Evolutionary conservation across 2,797 vertebrate species (phyloP).

Genomic region (Thaleichthys pacificus): DNA sequence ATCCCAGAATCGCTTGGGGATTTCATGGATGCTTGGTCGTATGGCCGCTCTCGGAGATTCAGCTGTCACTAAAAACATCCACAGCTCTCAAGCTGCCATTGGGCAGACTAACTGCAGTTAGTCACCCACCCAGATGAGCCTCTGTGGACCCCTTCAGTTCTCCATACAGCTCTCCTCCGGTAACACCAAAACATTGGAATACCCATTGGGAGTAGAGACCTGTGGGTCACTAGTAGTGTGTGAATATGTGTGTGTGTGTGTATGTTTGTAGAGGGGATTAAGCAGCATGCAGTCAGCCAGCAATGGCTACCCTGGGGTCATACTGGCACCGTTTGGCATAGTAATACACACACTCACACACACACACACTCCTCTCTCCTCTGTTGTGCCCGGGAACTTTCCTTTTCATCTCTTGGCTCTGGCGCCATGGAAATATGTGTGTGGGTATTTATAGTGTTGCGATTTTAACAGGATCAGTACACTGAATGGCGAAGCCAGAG

Average conservation of each 20-base stretch:
- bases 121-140: neutral
- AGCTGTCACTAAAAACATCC: neutral
- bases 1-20: neutral
- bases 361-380: neutral
- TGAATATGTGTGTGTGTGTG: slow-evolving; percentile 1
- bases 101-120: neutral
- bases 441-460: slow-evolving; percentile 30
- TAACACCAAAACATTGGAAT: neutral
- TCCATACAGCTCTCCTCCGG: neutral
- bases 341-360: neutral
- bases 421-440: slow-evolving; percentile 1
- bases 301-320: neutral
- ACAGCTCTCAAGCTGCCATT: neutral
- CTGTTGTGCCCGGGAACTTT: neutral
- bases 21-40: neutral
- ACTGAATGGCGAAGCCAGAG: neutral
- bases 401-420: slow-evolving; percentile 11
- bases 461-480: slow-evolving; percentile 12
- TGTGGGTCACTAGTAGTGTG: neutral
- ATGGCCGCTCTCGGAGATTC: neutral
- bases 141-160: neutral
- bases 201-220: neutral
- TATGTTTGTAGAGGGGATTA: neutral
- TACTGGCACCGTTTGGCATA: neutral
- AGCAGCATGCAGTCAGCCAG: neutral